Percentiles rank a stretch among this genome's conserved stretches.
Evolutionary conservation across 2,888 invertebrate genomes (phyloP).

Genomic region (Penaeus monodon): DNA sequence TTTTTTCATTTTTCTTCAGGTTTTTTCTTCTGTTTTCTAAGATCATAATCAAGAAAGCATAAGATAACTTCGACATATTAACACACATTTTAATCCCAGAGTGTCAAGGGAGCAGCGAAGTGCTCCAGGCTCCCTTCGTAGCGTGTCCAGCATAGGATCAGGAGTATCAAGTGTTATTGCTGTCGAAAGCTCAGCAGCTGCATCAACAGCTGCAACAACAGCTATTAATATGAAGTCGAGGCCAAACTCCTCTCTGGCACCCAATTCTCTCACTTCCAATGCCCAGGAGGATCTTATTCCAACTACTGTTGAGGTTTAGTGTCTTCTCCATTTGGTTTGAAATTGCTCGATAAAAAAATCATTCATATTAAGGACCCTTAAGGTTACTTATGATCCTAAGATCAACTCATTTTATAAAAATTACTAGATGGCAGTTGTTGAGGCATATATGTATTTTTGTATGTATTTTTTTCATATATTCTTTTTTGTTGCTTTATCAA

Average conservation of each 20-base stretch:
- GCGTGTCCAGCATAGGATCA: constrained; percentile 63
- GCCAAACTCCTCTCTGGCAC: constrained; percentile 58
- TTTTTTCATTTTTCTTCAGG: too few species aligned
- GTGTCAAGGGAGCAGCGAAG: constrained; percentile 62
- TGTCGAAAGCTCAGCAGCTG: constrained; percentile 29
- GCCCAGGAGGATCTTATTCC: constrained; percentile 37
- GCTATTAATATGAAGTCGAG: constrained; percentile 43
- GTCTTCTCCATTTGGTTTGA: background rate
- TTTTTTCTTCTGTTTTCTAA: too few species aligned
- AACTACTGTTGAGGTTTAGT: constrained; percentile 21
- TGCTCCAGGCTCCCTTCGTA: constrained; percentile 63
- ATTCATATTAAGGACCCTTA: background rate
- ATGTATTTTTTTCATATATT: too few species aligned
- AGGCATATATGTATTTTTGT: too few species aligned
- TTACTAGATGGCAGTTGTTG: too few species aligned
- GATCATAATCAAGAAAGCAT: too few species aligned
- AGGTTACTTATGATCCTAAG: too few species aligned
- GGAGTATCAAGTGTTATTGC: constrained; percentile 62
- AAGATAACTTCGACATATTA: background rate
- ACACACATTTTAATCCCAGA: constrained; percentile 18
- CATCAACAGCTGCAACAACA: constrained; percentile 29
- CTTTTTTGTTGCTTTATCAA: too few species aligned
- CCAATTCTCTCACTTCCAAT: constrained; percentile 49
- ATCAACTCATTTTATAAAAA: too few species aligned
- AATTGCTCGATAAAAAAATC: background rate